Evolutionary conservation across 2,888 invertebrate genomes (phyloP).

Genomic region (Peribatodes rhomboidaria): DNA sequence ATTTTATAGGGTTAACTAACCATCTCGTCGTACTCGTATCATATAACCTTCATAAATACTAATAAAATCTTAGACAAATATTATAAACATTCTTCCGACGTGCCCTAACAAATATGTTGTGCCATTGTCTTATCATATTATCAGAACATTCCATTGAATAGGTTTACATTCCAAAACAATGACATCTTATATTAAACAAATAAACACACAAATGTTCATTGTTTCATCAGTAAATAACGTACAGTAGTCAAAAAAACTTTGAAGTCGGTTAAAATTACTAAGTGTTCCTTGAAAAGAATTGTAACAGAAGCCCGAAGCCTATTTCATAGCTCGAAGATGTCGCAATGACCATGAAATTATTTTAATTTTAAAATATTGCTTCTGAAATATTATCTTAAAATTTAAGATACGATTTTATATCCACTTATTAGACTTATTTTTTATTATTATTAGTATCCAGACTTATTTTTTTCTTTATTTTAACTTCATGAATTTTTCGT

Average conservation of each 20-base stretch:
- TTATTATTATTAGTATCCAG: no score
- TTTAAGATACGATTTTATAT: no score
- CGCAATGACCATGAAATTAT: no score
- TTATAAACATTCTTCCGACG: conserved; percentile 8
- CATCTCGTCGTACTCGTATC: background rate
- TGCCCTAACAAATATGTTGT: conserved; percentile 33
- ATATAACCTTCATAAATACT: conserved; percentile 16
- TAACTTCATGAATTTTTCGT: no score
- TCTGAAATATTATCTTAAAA: no score
- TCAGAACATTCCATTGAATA: conserved; percentile 59
- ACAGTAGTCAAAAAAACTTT: background rate
- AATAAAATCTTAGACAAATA: conserved; percentile 22
- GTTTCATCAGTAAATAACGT: background rate
- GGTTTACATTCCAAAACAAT: conserved; percentile 40
- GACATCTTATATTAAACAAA: conserved; percentile 17
- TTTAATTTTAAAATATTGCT: no score
- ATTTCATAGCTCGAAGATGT: no score
- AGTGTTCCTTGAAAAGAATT: no score
- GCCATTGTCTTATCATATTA: conserved; percentile 46
- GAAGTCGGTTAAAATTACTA: no score
- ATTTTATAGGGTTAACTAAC: no score
- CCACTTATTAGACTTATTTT: no score
- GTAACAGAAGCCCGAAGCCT: background rate
- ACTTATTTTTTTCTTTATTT: no score
- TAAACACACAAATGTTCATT: conserved; percentile 10